A percentile compares a stretch with the other conserved stretches of the same genome.
These are phyloP conservation scores for Hirudo medicinalis DNA, from an alignment of 1,140 invertebrate species.

Conservation along the genomic window DNA sequence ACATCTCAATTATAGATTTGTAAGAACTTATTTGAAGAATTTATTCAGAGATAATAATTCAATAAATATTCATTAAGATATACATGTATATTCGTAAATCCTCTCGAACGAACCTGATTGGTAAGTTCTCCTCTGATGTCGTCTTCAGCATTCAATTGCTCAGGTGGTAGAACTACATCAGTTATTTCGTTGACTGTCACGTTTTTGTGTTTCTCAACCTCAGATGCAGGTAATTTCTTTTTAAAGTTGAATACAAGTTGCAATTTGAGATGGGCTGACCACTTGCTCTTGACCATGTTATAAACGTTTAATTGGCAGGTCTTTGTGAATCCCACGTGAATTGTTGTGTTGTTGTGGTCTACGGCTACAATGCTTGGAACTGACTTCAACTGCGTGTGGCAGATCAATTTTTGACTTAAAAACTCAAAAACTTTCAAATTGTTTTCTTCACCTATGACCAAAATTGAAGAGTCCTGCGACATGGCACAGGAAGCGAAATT, in stretches of 20 bases:
- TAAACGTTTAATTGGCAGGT: not conserved
- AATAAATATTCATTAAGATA: too few species aligned
- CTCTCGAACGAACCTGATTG: too few species aligned
- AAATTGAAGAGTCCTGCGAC: conserved; percentile 1
- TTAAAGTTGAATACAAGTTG: not conserved
- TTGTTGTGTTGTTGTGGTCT: not conserved
- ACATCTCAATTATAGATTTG: too few species aligned
- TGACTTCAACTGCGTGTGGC: not conserved
- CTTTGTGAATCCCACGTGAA: not conserved
- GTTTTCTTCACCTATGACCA: conserved; percentile 13
- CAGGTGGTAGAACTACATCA: not conserved
- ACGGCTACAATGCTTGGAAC: not conserved
- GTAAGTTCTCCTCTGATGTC: too few species aligned
- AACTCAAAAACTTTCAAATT: conserved; percentile 14
- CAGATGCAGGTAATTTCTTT: not conserved
- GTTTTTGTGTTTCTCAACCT: not conserved
- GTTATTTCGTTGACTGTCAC: not conserved
- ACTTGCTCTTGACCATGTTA: not conserved
- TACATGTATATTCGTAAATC: too few species aligned
- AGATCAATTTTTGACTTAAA: conserved; percentile 1
- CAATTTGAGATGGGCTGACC: not conserved
- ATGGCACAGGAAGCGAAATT: conserved; percentile 15
- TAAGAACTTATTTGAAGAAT: too few species aligned
- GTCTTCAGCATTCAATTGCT: too few species aligned
- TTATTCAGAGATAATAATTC: too few species aligned